These are phyloP conservation scores for Ornithorhynchus anatinus DNA, from an alignment of 2,113 vertebrate species.

Conservation along the genomic window DNA sequence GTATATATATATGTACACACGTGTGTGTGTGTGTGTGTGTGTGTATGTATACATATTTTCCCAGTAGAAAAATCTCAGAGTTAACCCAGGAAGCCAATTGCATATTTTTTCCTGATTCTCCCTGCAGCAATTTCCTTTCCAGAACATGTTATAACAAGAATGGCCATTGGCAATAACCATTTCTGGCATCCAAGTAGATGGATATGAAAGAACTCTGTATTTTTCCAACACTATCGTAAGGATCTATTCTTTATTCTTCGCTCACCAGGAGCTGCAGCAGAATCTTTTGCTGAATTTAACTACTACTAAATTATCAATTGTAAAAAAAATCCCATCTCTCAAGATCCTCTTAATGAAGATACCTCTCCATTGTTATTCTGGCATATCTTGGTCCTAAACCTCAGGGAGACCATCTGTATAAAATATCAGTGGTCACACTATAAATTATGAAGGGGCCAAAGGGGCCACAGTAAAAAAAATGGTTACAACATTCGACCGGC, in stretches of 20 bases:
- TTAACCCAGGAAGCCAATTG: conserved; percentile 59
- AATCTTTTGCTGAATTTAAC: conserved; percentile 40
- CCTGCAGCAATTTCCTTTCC: conserved; percentile 65
- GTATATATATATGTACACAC: too few relatives aligned
- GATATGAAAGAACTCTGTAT: conserved; percentile 54
- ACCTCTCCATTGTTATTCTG: conserved; percentile 11
- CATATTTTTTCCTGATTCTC: conserved; percentile 54
- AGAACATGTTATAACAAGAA: conserved; percentile 66
- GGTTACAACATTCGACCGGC: neutral
- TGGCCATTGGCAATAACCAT: conserved; percentile 49
- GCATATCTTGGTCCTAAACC: conserved; percentile 10
- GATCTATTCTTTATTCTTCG: conserved; percentile 22
- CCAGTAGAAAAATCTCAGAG: conserved; percentile 52
- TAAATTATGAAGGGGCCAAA: neutral
- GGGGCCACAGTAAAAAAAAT: neutral
- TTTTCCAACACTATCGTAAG: conserved; percentile 19
- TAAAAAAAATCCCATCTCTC: neutral
- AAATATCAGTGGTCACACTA: neutral
- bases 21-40: too few relatives aligned
- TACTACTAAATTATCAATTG: neutral
- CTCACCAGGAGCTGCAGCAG: conserved; percentile 12
- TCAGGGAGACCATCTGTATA: conserved; percentile 12
- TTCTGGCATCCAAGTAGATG: conserved; percentile 57
- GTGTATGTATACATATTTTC: conserved; percentile 49
- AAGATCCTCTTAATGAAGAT: conserved; percentile 8